Percentiles rank a stretch among this genome's conserved stretches.
phyloP scores from a whole-genome alignment of 2,797 vertebrate species.

The Pseudochirops corinnae region DNA sequence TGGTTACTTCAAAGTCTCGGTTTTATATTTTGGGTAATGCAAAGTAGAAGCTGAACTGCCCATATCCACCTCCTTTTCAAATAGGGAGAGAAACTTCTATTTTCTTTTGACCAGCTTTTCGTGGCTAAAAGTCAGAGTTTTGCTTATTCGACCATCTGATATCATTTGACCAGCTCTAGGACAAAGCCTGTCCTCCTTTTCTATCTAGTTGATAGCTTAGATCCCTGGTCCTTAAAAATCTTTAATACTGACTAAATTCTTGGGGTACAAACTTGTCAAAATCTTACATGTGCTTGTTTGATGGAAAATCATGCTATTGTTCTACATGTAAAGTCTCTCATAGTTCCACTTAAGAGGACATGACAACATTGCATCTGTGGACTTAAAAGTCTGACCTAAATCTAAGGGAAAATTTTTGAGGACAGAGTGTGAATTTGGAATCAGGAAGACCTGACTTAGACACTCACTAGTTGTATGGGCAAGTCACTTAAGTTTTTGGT shows the following conservation, averaged over 20 bases:
- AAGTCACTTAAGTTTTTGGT: neutral
- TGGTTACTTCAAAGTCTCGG: constrained; percentile 9
- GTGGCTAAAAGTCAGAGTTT: constrained; percentile 77
- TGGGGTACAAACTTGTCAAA: constrained; percentile 73
- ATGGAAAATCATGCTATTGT: constrained; percentile 76
- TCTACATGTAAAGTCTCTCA: constrained; percentile 74
- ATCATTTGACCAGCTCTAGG: constrained; percentile 82
- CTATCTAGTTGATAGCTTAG: constrained; percentile 73
- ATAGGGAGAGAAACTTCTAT: constrained; percentile 67
- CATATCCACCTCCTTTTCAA: constrained; percentile 67
- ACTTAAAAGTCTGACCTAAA: neutral
- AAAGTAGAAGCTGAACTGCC: constrained; percentile 67
- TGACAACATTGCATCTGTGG: neutral
- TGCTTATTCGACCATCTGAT: constrained; percentile 83
- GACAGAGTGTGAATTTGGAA: neutral
- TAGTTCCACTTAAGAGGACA: constrained; percentile 70
- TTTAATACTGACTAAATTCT: constrained; percentile 78
- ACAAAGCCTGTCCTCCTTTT: constrained; percentile 85
- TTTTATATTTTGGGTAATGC: constrained; percentile 49
- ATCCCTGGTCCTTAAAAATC: constrained; percentile 69
- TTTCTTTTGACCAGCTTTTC: constrained; percentile 76
- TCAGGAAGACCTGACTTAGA: neutral
- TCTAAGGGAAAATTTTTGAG: neutral
- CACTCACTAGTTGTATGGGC: neutral
- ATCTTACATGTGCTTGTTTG: constrained; percentile 63